Conservation (phyloP, 1,140 invertebrate genomes). For the Adoxophyes honmai region DNA sequence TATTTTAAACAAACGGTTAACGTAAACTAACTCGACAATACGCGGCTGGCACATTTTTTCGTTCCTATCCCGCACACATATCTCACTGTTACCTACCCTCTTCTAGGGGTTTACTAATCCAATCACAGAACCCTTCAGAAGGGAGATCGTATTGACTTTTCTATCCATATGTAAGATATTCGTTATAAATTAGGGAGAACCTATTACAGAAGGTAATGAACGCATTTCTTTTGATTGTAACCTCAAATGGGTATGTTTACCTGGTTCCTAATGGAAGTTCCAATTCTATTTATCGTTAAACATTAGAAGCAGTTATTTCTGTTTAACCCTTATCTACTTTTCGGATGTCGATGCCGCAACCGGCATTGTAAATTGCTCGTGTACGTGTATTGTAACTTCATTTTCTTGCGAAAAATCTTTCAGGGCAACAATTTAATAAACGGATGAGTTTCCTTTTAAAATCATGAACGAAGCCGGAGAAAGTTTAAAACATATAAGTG, state of each 20-base stretch:
- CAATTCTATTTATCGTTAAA: too few relatives aligned
- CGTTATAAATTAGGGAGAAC: not conserved
- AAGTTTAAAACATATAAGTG: too few relatives aligned
- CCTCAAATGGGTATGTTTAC: not conserved
- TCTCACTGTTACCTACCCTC: not conserved
- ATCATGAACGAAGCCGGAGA: too few relatives aligned
- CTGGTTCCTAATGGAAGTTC: not conserved
- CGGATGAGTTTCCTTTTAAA: too few relatives aligned
- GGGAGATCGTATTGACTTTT: slow-evolving; percentile 17
- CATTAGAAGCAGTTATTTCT: too few relatives aligned
- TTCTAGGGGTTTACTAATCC: slow-evolving; percentile 34
- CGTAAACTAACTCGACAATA: not conserved
- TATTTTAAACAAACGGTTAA: not conserved
- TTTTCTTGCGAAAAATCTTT: too few relatives aligned
- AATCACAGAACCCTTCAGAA: slow-evolving; percentile 33
- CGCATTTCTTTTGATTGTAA: not conserved
- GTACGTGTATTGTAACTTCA: too few relatives aligned
- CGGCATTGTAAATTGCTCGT: too few relatives aligned
- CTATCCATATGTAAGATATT: slow-evolving; percentile 11
- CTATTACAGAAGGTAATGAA: slow-evolving; percentile 1
- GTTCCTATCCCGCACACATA: not conserved
- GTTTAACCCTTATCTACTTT: too few relatives aligned
- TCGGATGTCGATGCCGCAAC: too few relatives aligned
- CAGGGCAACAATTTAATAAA: too few relatives aligned
- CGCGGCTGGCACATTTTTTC: not conserved